Evolutionary conservation across 2,888 invertebrate genomes (phyloP).

Genomic region (Eristalinus sepulchralis): DNA sequence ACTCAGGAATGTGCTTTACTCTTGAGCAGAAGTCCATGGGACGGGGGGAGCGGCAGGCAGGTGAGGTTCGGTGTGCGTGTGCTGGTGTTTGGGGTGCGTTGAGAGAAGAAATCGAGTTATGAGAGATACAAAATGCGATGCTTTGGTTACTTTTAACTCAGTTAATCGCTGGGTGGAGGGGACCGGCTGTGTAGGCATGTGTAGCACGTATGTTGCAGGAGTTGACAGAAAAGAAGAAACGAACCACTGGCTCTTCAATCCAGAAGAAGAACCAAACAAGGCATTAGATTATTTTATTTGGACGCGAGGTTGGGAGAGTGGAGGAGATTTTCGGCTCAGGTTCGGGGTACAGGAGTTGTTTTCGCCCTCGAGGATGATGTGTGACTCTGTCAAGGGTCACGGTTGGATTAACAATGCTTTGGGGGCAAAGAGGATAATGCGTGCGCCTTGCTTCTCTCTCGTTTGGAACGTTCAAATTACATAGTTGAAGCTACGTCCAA

Average conservation of each 20-base stretch:
- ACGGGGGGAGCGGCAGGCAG: neutral
- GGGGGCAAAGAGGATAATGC: neutral
- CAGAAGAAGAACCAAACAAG: neutral
- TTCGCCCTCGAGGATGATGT: neutral
- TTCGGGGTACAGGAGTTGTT: neutral
- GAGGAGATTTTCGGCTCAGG: neutral
- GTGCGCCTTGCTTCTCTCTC: neutral
- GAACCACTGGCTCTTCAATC: too few species aligned
- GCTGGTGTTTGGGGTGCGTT: neutral
- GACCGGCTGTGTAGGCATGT: neutral
- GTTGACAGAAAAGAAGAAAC: neutral
- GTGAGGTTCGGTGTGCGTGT: neutral
- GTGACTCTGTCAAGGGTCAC: neutral
- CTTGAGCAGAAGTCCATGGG: neutral
- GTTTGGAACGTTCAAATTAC: neutral
- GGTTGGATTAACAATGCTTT: slow-evolving; percentile 3
- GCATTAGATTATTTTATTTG: neutral
- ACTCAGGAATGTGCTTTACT: slow-evolving; percentile 51
- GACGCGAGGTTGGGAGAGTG: too few species aligned
- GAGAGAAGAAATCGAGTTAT: slow-evolving; percentile 50
- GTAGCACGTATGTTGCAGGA: neutral
- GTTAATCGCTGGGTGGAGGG: slow-evolving; percentile 36
- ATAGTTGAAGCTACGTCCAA: too few species aligned
- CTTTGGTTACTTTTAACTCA: slow-evolving; percentile 62
- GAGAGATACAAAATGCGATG: slow-evolving; percentile 51